These are phyloP conservation scores for Actinia equina DNA, from an alignment of 64 coral and sea anemone species.

Conservation along the genomic window DNA sequence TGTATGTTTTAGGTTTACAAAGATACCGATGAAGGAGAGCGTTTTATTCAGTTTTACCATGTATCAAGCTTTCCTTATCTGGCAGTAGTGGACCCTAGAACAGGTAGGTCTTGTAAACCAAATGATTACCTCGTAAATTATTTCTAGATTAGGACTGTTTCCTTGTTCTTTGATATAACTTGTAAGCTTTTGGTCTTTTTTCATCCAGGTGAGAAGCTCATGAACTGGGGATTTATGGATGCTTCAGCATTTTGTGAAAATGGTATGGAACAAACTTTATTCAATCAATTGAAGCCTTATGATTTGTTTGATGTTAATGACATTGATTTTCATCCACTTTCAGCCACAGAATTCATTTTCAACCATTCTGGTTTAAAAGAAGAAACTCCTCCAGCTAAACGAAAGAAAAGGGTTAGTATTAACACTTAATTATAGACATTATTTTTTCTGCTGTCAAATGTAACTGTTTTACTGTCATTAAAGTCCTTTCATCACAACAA, in stretches of 20 bases:
- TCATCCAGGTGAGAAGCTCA: conserved; percentile 47
- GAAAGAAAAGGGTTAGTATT: conserved; percentile 71
- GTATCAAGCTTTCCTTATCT: conserved; percentile 79
- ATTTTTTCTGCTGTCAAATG: no score
- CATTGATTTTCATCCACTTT: not conserved
- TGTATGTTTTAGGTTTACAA: conserved; percentile 70
- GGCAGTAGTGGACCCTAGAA: conserved; percentile 86
- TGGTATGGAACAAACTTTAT: not conserved
- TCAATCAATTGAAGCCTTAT: not conserved
- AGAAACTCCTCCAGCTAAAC: conserved; percentile 75
- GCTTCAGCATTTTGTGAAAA: conserved; percentile 55
- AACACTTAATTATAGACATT: no score
- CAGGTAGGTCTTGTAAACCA: conserved; percentile 43
- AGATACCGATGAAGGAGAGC: conserved; percentile 95
- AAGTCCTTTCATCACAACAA: not conserved
- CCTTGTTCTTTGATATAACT: not conserved
- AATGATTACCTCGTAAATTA: not conserved
- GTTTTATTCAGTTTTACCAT: conserved; percentile 97
- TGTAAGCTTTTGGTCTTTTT: not conserved
- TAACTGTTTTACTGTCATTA: not conserved
- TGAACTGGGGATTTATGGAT: conserved; percentile 59
- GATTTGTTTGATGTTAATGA: not conserved
- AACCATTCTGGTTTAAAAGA: conserved; percentile 71
- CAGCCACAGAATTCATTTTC: conserved; percentile 84
- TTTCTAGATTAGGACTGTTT: not conserved